Percentiles rank a stretch among this genome's conserved stretches.
phyloP scores from a whole-genome alignment of 1,140 invertebrate genomes.

The Chrysopa pallens region DNA sequence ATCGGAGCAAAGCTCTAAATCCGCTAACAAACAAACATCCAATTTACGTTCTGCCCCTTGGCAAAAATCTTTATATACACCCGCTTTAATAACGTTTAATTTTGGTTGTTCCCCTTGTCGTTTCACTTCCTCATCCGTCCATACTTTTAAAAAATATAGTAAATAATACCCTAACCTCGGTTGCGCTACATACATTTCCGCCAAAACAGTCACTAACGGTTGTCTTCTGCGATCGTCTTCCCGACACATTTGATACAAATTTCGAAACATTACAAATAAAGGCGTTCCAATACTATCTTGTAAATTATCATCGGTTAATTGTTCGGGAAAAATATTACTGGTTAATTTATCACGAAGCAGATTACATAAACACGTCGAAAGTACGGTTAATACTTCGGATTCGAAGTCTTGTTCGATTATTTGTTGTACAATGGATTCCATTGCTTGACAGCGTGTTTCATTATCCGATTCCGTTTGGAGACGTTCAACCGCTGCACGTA shows the following conservation, averaged over 20 bases:
- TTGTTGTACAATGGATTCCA: constrained; percentile 48
- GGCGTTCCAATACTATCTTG: constrained; percentile 64
- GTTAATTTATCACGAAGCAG: constrained; percentile 29
- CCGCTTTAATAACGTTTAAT: constrained; percentile 57
- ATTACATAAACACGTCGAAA: constrained; percentile 29
- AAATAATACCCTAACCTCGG: constrained; percentile 67
- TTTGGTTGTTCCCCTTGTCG: constrained; percentile 33
- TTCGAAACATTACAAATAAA: constrained; percentile 64
- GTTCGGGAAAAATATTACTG: constrained; percentile 26
- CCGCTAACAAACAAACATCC: constrained; percentile 52
- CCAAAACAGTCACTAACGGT: constrained; percentile 49
- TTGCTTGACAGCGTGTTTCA: constrained; percentile 45
- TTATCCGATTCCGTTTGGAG: constrained; percentile 44
- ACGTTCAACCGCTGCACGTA: constrained; percentile 42
- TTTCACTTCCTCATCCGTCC: constrained; percentile 35
- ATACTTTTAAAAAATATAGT: constrained; percentile 71
- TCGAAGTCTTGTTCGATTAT: constrained; percentile 46
- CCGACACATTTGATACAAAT: constrained; percentile 40
- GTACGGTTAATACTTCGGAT: constrained; percentile 32
- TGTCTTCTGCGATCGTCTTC: constrained; percentile 64
- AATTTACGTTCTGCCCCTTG: constrained; percentile 60
- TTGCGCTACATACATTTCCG: constrained; percentile 44
- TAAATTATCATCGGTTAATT: constrained; percentile 32
- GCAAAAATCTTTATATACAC: constrained; percentile 75
- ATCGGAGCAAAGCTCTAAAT: constrained; percentile 74